Evolutionary conservation across 1,140 invertebrate species (phyloP).

Genomic region (Mizuhopecten yessoensis): DNA sequence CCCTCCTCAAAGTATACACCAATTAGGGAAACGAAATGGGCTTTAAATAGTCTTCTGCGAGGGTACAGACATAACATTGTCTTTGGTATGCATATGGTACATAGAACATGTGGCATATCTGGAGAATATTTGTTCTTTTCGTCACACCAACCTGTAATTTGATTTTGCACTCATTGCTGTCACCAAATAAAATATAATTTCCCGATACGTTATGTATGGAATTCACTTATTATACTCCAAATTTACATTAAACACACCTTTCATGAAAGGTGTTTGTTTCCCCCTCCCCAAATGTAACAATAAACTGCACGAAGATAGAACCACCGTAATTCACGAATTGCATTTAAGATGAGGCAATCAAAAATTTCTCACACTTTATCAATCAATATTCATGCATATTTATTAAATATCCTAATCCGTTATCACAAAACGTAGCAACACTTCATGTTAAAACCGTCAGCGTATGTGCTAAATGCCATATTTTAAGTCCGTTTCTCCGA

Average conservation of each 20-base stretch:
- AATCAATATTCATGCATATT: constrained; percentile 29
- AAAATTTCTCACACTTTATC: not conserved
- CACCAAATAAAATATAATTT: not conserved
- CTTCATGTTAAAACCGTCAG: not conserved
- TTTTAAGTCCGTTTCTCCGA: not conserved
- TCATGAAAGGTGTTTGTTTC: not conserved
- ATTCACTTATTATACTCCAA: not conserved
- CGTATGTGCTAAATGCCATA: constrained; percentile 5
- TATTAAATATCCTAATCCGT: constrained; percentile 3
- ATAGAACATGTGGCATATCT: not conserved
- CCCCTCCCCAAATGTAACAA: not conserved
- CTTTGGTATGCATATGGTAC: not conserved
- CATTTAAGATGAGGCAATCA: not conserved
- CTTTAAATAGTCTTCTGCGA: no score
- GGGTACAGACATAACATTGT: no score
- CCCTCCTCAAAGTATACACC: no score
- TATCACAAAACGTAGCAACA: not conserved
- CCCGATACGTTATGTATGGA: not conserved
- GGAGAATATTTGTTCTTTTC: no score
- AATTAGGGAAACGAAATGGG: no score
- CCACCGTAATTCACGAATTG: not conserved
- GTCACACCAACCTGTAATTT: not conserved
- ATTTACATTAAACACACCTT: not conserved
- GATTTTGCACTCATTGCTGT: not conserved
- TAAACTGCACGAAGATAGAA: not conserved